Conservation (phyloP, 2,113 vertebrate genomes). For the Limnothrissa miodon region DNA sequence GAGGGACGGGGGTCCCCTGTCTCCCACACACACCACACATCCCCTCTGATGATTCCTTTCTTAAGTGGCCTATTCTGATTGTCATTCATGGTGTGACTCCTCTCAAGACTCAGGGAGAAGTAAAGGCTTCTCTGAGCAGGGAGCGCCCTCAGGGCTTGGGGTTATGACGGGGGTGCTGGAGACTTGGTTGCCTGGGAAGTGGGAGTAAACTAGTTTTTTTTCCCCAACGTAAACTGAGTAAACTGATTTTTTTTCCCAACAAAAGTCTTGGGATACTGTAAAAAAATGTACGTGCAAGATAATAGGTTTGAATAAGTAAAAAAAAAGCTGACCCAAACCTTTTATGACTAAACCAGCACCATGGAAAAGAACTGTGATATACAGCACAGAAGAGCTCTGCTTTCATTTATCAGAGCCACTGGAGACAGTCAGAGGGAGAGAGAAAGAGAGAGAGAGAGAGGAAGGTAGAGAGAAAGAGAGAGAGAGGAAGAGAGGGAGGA, state of each 20-base stretch:
- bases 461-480: conserved; percentile 52
- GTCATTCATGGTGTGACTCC: conserved; percentile 62
- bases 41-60: conserved; percentile 63
- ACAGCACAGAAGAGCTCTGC: conserved; percentile 71
- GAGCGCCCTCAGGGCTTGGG: conserved; percentile 22
- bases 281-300: neutral
- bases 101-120: conserved; percentile 40
- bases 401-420: conserved; percentile 69
- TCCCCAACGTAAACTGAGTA: neutral
- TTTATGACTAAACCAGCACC: conserved; percentile 73
- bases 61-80: conserved; percentile 64
- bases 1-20: conserved; percentile 50
- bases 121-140: conserved; percentile 23
- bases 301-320: neutral
- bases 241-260: conserved; percentile 15
- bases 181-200: neutral
- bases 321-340: conserved; percentile 66
- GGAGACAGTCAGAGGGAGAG: conserved; percentile 26
- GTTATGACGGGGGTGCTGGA: neutral
- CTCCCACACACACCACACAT: conserved; percentile 46
- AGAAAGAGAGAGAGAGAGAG: conserved; percentile 23
- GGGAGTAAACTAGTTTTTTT: conserved; percentile 14
- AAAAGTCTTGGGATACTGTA: neutral
- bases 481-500: too few relatives aligned
- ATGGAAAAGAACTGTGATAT: conserved; percentile 70